phyloP scores from a whole-genome alignment of 2,113 vertebrate genomes.

The Rhadina sibilatrix region DNA sequence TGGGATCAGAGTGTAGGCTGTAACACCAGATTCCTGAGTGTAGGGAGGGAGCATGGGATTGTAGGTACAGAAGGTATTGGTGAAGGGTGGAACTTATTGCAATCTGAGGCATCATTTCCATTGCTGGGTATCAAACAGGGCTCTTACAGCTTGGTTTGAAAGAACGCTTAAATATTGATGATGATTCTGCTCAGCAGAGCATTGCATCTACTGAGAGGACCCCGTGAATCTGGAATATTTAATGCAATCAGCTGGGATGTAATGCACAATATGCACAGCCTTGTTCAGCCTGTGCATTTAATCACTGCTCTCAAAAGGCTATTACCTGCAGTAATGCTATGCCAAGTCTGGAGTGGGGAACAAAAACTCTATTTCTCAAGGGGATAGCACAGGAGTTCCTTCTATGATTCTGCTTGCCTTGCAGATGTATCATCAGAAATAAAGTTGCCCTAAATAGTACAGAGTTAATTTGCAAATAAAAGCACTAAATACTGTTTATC shows the following conservation, averaged over 20 bases:
- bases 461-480: background rate
- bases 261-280: slow-evolving; percentile 31
- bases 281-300: slow-evolving; percentile 20
- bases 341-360: background rate
- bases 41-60: background rate
- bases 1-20: background rate
- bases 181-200: background rate
- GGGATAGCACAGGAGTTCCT: background rate
- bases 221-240: slow-evolving; percentile 43
- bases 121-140: background rate
- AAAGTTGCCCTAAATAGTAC: background rate
- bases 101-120: background rate
- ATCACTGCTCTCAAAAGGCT: background rate
- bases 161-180: slow-evolving; percentile 10
- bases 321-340: background rate
- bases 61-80: background rate
- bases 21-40: background rate
- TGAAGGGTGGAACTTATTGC: background rate
- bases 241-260: slow-evolving; percentile 52
- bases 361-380: background rate
- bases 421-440: background rate
- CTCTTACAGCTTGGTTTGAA: background rate
- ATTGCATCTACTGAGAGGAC: background rate
- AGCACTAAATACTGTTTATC: background rate
- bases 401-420: background rate